Conservation (phyloP, 2,113 vertebrate genomes). For the Corydoras maculifer region DNA sequence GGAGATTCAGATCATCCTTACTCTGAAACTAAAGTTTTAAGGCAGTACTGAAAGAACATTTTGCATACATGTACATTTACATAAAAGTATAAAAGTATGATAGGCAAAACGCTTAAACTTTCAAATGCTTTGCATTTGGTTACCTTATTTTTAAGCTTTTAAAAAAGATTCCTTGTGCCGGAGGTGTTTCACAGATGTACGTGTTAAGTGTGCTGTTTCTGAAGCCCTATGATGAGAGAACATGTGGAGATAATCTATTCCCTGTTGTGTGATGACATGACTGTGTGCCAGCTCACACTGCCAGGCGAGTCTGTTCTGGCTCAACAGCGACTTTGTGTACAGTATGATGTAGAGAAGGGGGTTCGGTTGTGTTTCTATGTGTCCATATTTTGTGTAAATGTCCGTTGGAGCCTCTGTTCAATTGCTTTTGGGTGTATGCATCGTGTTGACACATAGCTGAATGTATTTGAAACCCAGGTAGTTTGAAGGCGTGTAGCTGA, state of each 20-base stretch:
- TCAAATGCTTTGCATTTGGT: too few species aligned
- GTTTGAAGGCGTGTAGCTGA: background rate
- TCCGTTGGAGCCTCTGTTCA: conserved; percentile 10
- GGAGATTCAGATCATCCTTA: too few species aligned
- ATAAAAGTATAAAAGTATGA: too few species aligned
- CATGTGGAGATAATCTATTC: conserved; percentile 42
- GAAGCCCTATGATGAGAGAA: conserved; percentile 50
- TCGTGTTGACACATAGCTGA: too few species aligned
- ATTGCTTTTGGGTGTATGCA: conserved; percentile 33
- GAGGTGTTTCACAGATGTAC: conserved; percentile 6
- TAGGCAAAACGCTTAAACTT: too few species aligned
- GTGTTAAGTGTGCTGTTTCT: conserved; percentile 5
- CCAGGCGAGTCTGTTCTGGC: background rate
- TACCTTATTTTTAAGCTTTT: background rate
- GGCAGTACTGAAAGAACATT: too few species aligned
- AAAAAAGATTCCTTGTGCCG: background rate
- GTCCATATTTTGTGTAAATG: conserved; percentile 11
- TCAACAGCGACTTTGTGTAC: background rate
- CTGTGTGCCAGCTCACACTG: conserved; percentile 51
- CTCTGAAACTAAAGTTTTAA: too few species aligned
- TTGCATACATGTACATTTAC: too few species aligned
- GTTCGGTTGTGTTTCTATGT: conserved; percentile 6
- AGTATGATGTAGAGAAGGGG: conserved; percentile 19
- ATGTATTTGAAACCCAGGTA: background rate
- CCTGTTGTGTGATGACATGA: conserved; percentile 47